Evolutionary conservation across 2,888 invertebrate genomes (phyloP).

Genomic region (Aphidoletes aphidimyza): DNA sequence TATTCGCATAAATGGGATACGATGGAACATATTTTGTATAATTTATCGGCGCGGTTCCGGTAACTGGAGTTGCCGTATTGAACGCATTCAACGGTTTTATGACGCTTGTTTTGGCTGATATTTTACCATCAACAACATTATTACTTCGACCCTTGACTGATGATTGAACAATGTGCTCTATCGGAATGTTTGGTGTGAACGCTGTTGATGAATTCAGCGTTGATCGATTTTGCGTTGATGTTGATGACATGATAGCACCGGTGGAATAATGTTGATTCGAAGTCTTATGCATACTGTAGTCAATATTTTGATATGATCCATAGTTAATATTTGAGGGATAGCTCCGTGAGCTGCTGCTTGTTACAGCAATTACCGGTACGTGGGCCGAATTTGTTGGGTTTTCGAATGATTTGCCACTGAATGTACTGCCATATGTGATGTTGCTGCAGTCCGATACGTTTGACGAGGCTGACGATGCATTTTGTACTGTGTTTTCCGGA

Average conservation of each 20-base stretch:
- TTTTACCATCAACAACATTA: neutral
- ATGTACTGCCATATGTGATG: neutral
- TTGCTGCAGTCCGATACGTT: conserved; percentile 2
- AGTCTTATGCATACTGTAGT: neutral
- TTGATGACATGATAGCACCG: neutral
- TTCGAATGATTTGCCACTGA: neutral
- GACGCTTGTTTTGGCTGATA: conserved; percentile 1
- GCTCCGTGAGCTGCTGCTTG: neutral
- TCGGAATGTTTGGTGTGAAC: neutral
- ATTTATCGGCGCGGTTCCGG: neutral
- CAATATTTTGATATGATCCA: conserved; percentile 2
- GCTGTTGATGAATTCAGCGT: neutral
- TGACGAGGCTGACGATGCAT: conserved; percentile 1
- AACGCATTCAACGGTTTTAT: conserved; percentile 1
- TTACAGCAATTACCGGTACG: neutral
- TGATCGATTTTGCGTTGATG: neutral
- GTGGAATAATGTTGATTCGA: neutral
- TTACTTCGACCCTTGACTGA: neutral
- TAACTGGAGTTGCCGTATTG: neutral
- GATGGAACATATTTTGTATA: conserved; percentile 8
- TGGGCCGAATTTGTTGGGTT: neutral
- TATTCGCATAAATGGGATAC: conserved; percentile 10
- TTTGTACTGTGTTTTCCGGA: conserved; percentile 12
- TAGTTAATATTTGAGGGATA: conserved; percentile 10
- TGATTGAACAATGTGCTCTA: neutral